These are phyloP conservation scores for Neolamprologus tretocephalus DNA, from an alignment of 2,113 vertebrate species.

Conservation along the genomic window DNA sequence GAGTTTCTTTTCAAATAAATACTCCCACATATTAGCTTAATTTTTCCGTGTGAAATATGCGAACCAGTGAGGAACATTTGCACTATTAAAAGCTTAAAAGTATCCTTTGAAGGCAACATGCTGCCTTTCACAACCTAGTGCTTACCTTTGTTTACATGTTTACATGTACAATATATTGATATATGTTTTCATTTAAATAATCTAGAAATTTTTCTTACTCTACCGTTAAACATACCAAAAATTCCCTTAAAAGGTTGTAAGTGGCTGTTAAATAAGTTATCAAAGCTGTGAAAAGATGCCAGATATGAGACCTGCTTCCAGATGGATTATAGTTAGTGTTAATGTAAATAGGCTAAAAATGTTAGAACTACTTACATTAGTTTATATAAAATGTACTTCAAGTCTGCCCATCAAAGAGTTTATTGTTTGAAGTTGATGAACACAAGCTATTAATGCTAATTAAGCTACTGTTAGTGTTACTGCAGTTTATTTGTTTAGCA, in stretches of 20 bases:
- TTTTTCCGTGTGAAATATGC: not conserved
- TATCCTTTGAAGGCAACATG: not conserved
- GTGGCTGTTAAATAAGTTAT: not conserved
- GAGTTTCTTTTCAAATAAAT: not conserved
- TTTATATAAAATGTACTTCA: not conserved
- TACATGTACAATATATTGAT: not conserved
- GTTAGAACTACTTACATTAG: not conserved
- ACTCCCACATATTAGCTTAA: not conserved
- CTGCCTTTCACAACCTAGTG: not conserved
- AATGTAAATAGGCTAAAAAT: not conserved
- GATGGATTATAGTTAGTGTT: not conserved
- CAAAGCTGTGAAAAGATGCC: not conserved
- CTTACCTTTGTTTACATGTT: not conserved
- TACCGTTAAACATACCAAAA: not conserved
- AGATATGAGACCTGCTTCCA: not conserved
- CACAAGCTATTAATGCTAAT: not conserved
- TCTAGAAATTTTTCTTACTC: not conserved
- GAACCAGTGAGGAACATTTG: not conserved
- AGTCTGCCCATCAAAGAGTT: not conserved
- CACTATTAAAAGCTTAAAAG: not conserved
- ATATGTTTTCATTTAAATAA: not conserved
- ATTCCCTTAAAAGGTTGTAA: not conserved
- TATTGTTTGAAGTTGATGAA: not conserved
- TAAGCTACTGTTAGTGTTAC: not conserved
- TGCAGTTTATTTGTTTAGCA: not conserved